Evolutionary conservation across 2,113 vertebrate genomes (phyloP).

Genomic region (Chauna torquata): DNA sequence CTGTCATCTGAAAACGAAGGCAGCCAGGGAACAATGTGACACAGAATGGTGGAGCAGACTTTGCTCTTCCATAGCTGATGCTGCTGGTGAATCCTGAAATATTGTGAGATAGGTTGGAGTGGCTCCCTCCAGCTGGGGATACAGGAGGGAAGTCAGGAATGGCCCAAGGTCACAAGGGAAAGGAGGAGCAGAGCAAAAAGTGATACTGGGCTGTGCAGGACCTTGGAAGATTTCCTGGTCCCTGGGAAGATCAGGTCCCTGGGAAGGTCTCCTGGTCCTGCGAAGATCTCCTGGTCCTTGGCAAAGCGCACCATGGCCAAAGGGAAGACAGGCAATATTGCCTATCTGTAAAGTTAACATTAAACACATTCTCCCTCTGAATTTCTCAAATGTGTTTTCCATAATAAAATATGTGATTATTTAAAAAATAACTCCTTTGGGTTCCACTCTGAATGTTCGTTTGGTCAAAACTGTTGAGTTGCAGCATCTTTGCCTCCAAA

Average conservation of each 20-base stretch:
- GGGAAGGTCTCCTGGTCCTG: not conserved
- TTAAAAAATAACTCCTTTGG: not conserved
- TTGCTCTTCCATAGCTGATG: not conserved
- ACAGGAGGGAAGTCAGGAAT: not conserved
- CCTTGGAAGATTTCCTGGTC: not conserved
- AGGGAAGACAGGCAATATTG: not conserved
- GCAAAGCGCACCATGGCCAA: not conserved
- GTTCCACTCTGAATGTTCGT: not conserved
- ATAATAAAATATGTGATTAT: not conserved
- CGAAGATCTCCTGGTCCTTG: not conserved
- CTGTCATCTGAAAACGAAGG: not conserved
- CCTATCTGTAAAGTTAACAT: not conserved
- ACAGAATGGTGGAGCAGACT: fast-evolving
- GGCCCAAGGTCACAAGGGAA: not conserved
- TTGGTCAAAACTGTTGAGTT: not conserved
- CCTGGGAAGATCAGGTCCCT: not conserved
- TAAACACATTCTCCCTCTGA: not conserved
- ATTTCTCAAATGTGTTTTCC: not conserved
- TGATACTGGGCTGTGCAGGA: not conserved
- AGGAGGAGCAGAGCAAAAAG: not conserved
- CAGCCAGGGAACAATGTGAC: not conserved
- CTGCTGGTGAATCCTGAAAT: not conserved
- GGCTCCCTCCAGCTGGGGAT: not conserved
- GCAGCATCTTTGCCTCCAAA: not conserved
- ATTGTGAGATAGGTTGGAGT: fast-evolving